A percentile compares a stretch with the other conserved stretches of the same genome.
Evolutionary conservation across 2,888 invertebrate genomes (phyloP).

Genomic region (Archaeoteleia sp.): DNA sequence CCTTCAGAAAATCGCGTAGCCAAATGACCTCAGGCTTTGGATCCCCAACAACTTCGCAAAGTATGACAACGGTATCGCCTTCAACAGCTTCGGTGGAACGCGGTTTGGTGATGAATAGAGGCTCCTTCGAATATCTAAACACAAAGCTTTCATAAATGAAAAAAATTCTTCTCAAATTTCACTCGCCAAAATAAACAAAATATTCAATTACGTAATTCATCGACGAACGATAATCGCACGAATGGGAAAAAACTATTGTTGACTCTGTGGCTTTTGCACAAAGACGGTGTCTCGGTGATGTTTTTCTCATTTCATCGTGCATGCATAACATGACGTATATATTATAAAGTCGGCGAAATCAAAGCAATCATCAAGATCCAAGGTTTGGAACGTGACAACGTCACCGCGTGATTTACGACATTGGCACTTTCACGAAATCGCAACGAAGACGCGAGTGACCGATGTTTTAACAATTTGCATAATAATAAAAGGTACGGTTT

Average conservation of each 20-base stretch:
- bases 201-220: neutral
- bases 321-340: constrained; percentile 3
- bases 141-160: no score
- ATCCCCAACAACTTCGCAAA: constrained; percentile 91
- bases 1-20: constrained; percentile 91
- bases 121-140: constrained; percentile 86
- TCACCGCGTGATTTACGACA: neutral
- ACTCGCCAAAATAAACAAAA: neutral
- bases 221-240: no score
- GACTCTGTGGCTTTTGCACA: no score
- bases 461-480: constrained; percentile 6
- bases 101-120: constrained; percentile 89
- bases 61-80: constrained; percentile 89
- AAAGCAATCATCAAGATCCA: constrained; percentile 10
- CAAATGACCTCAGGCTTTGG: constrained; percentile 92
- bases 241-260: no score
- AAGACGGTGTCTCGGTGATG: no score
- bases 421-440: constrained; percentile 15
- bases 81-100: constrained; percentile 88
- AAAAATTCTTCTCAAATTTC: neutral
- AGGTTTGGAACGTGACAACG: constrained; percentile 8
- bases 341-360: constrained; percentile 15
- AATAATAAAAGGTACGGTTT: constrained; percentile 1
- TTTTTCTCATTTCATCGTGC: neutral
- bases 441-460: constrained; percentile 8